These are phyloP conservation scores for Pogoniulus pusillus DNA, from an alignment of 2,797 vertebrate genomes.

Conservation along the genomic window DNA sequence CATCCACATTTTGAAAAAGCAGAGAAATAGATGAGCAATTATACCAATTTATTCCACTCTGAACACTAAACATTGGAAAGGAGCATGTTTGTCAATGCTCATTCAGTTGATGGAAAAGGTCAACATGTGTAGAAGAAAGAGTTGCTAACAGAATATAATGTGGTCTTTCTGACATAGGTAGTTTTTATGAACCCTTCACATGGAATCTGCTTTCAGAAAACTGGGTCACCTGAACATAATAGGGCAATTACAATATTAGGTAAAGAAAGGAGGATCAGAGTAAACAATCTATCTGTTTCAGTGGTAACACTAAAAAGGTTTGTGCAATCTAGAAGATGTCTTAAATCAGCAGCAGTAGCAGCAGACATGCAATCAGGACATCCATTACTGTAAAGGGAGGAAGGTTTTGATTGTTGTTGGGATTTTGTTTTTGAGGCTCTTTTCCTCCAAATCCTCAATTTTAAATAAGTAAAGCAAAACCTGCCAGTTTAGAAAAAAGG, in stretches of 20 bases:
- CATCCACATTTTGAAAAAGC: background rate
- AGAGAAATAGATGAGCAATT: conserved; percentile 9
- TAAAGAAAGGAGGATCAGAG: background rate
- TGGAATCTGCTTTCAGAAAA: background rate
- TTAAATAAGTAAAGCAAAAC: background rate
- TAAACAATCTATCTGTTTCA: background rate
- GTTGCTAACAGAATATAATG: background rate
- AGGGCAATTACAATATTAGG: background rate
- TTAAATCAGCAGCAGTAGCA: background rate
- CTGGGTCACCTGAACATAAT: background rate
- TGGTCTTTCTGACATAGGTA: background rate
- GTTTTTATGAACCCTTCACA: background rate
- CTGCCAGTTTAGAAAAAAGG: background rate
- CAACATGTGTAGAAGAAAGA: background rate
- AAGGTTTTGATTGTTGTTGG: background rate
- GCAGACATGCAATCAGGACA: background rate
- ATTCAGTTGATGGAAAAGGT: conserved; percentile 13
- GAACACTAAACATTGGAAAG: background rate
- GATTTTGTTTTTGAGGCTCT: fast-evolving
- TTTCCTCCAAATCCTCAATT: background rate
- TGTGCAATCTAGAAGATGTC: background rate
- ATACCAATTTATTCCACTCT: background rate
- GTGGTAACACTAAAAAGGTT: background rate
- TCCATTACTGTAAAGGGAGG: background rate
- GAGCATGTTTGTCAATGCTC: background rate